Conservation (phyloP, 37 sponge, comb jelly and placozoan species). For the Agelas oroides region DNA sequence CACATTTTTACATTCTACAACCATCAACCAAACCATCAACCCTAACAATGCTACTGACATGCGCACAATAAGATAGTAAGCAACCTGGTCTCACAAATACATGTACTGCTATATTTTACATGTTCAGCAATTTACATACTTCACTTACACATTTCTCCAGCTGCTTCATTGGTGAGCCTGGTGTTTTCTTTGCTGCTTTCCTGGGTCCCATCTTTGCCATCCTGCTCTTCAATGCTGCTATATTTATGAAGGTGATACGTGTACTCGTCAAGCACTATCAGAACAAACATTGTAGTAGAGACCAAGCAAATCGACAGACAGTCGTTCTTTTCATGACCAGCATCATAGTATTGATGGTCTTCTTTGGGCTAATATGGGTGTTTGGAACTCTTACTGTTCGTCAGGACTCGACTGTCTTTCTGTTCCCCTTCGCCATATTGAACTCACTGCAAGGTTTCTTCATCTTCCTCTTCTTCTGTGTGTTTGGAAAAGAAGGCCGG, state of each 20-base stretch:
- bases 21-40: too few relatives aligned
- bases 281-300: background rate
- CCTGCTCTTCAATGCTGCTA: conserved; percentile 16
- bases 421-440: conserved; percentile 19
- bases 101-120: too few relatives aligned
- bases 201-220: conserved; percentile 29
- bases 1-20: too few relatives aligned
- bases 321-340: background rate
- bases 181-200: conserved; percentile 28
- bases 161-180: conserved; percentile 7
- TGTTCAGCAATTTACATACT: too few relatives aligned
- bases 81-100: too few relatives aligned
- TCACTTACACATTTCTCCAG: too few relatives aligned
- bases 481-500: conserved; percentile 3
- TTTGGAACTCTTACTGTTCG: conserved; percentile 49
- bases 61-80: too few relatives aligned
- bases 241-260: background rate
- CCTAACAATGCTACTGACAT: too few relatives aligned
- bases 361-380: conserved; percentile 67
- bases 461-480: conserved; percentile 37
- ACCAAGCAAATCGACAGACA: background rate
- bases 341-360: conserved; percentile 7
- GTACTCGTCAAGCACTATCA: conserved; percentile 16
- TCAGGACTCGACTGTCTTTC: conserved; percentile 1
- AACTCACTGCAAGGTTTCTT: conserved; percentile 50